A percentile compares a stretch with the other conserved stretches of the same genome.
Evolutionary conservation across 1,140 invertebrate species (phyloP).

Genomic region (Atta texana): DNA sequence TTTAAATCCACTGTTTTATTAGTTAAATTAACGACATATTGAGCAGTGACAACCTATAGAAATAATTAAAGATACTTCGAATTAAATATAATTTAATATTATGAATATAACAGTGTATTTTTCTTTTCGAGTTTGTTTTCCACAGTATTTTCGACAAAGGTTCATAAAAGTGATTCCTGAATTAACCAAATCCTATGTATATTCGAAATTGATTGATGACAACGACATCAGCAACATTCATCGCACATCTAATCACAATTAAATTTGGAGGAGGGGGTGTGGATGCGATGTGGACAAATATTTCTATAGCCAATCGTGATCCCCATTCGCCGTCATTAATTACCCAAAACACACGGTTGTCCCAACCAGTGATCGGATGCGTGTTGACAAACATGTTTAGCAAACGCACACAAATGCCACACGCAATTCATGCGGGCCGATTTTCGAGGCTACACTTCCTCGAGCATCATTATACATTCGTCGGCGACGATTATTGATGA

Average conservation of each 20-base stretch:
- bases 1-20: no score
- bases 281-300: constrained; percentile 21
- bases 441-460: constrained; percentile 57
- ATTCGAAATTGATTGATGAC: not conserved
- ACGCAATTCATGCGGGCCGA: constrained; percentile 45
- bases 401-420: not conserved
- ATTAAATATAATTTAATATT: no score
- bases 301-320: constrained; percentile 48
- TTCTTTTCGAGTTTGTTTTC: not conserved
- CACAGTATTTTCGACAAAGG: not conserved
- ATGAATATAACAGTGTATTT: no score
- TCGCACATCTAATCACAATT: constrained; percentile 48
- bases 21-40: no score
- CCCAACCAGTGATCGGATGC: constrained; percentile 28
- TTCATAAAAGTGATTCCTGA: not conserved
- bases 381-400: constrained; percentile 52
- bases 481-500: constrained; percentile 65
- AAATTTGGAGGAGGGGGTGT: not conserved
- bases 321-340: constrained; percentile 48
- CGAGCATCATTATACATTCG: constrained; percentile 66
- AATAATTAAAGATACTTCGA: no score
- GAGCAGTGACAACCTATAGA: no score
- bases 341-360: constrained; percentile 50
- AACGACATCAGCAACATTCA: not conserved
- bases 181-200: not conserved